These are phyloP conservation scores for Drosophila seclusa DNA, from an alignment of 2,888 invertebrate species.

Conservation along the genomic window DNA sequence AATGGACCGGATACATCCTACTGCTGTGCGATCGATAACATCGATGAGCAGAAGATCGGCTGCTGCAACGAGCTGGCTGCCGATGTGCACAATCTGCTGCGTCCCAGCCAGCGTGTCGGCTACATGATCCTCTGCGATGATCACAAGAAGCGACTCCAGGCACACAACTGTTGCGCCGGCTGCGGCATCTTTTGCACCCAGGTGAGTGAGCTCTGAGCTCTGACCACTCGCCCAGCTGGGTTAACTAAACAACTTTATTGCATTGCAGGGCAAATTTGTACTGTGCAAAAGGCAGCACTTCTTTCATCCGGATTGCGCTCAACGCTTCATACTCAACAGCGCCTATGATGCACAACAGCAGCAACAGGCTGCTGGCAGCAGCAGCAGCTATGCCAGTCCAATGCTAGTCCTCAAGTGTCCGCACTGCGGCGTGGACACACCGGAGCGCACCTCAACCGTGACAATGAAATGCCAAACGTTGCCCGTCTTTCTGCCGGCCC, in stretches of 20 bases:
- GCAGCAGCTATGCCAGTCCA: conserved; percentile 79
- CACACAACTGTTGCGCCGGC: conserved; percentile 95
- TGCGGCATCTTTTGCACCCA: conserved; percentile 96
- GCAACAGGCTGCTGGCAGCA: conserved; percentile 41
- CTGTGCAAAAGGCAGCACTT: conserved; percentile 92
- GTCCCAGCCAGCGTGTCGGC: conserved; percentile 91
- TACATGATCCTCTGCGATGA: conserved; percentile 92
- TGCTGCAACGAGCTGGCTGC: conserved; percentile 90
- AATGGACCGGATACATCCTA: conserved; percentile 85
- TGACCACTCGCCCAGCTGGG: not conserved
- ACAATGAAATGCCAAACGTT: conserved; percentile 88
- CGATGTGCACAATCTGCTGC: conserved; percentile 87
- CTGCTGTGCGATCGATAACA: conserved; percentile 91
- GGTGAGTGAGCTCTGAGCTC: conserved; percentile 85
- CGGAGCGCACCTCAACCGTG: conserved; percentile 86
- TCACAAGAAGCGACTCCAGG: conserved; percentile 90
- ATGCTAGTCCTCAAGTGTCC: conserved; percentile 87
- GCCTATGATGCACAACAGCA: conserved; percentile 72
- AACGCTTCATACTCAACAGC: conserved; percentile 83
- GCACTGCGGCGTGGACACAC: conserved; percentile 89
- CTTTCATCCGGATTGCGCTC: conserved; percentile 93
- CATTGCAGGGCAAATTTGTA: conserved; percentile 90
- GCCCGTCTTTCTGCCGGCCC: conserved; percentile 88
- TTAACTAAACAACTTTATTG: not conserved
- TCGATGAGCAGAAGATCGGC: conserved; percentile 91